Percentiles rank a stretch among this genome's conserved stretches.
phyloP scores from a whole-genome alignment of 2,888 invertebrate genomes.

The Aelia acuminata region DNA sequence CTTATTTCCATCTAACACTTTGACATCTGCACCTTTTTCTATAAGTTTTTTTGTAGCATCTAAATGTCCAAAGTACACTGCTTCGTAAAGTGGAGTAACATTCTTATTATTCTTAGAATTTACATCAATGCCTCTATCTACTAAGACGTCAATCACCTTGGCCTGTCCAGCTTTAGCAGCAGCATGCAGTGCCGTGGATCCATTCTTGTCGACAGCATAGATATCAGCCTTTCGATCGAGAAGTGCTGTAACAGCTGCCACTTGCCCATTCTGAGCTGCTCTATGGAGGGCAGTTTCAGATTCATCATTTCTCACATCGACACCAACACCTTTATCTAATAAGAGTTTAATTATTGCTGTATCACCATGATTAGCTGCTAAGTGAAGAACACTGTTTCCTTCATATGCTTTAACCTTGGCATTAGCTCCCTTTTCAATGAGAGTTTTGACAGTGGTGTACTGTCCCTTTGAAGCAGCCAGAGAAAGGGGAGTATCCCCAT shows the following conservation, averaged over 20 bases:
- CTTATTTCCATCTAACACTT: neutral
- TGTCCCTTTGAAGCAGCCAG: neutral
- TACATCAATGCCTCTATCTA: conserved; percentile 63
- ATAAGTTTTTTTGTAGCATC: conserved; percentile 36
- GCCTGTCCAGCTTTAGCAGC: conserved; percentile 64
- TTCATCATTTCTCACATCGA: neutral
- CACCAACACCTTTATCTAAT: neutral
- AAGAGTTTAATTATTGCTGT: neutral
- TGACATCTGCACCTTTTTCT: conserved; percentile 37
- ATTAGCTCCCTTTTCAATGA: neutral
- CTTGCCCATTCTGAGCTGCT: conserved; percentile 44
- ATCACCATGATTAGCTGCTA: neutral
- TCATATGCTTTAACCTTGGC: neutral
- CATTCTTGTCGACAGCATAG: neutral
- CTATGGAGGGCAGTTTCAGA: conserved; percentile 55
- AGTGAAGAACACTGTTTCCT: neutral
- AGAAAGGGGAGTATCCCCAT: neutral
- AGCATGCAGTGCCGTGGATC: conserved; percentile 52
- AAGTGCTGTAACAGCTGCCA: conserved; percentile 37
- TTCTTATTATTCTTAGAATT: conserved; percentile 62
- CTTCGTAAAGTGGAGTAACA: conserved; percentile 64
- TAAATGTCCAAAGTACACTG: conserved; percentile 62
- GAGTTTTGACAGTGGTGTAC: neutral
- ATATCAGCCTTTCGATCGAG: conserved; percentile 45
- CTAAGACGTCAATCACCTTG: conserved; percentile 63